Percentiles rank a stretch among this genome's conserved stretches.
Conservation (phyloP, 2,888 invertebrate genomes). For the Leptopterna dolabrata region DNA sequence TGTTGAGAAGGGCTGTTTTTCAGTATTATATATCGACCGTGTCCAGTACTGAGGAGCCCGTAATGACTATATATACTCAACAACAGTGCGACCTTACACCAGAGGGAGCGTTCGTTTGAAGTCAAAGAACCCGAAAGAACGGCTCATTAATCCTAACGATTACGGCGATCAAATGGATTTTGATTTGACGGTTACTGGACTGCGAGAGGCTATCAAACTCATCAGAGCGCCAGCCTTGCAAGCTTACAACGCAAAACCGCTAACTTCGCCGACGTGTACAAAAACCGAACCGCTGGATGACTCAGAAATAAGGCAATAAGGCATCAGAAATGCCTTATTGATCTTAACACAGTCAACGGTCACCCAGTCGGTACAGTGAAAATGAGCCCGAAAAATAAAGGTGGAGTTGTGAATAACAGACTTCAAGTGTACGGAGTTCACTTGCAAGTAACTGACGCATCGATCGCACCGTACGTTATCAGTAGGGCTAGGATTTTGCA, state of each 20-base stretch:
- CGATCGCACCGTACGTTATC: conserved; percentile 78
- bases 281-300: no score
- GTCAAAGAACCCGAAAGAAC: conserved; percentile 74
- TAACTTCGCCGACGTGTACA: conserved; percentile 67
- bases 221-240: conserved; percentile 73
- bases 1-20: no score
- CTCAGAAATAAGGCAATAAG: background rate
- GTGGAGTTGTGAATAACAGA: conserved; percentile 74
- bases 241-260: conserved; percentile 68
- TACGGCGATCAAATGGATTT: conserved; percentile 74
- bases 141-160: conserved; percentile 77
- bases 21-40: no score
- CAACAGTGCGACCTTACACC: no score
- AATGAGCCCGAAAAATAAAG: conserved; percentile 77
- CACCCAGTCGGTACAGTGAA: conserved; percentile 78
- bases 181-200: conserved; percentile 72
- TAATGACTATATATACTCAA: no score
- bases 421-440: conserved; percentile 72
- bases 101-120: conserved; percentile 74
- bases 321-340: background rate
- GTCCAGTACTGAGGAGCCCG: no score
- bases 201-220: conserved; percentile 72
- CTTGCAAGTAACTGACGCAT: conserved; percentile 76
- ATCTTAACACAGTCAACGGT: background rate
- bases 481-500: no score